Evolutionary conservation across 2,797 vertebrate genomes (phyloP).

Genomic region (Cephalopachus bancanus): DNA sequence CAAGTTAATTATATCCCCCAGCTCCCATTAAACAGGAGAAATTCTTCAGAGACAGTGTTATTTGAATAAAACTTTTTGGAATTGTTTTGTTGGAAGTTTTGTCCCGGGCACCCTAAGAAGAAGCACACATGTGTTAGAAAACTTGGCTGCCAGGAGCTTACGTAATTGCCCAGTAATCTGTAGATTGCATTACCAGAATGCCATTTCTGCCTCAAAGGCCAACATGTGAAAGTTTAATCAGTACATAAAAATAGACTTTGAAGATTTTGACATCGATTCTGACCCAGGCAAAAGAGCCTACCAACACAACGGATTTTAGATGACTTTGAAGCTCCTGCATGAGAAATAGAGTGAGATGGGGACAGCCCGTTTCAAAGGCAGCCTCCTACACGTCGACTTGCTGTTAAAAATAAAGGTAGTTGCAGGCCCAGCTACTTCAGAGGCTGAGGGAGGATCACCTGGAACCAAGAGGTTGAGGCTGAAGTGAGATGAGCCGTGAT

Average conservation of each 20-base stretch:
- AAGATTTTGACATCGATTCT: not conserved
- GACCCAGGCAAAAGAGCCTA: not conserved
- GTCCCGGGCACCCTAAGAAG: slow-evolving; percentile 21
- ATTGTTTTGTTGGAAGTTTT: slow-evolving; percentile 41
- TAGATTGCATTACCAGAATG: slow-evolving; percentile 34
- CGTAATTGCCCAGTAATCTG: slow-evolving; percentile 23
- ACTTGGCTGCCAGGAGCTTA: not conserved
- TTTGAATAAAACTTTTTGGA: slow-evolving; percentile 71
- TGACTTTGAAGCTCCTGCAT: not conserved
- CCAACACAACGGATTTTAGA: not conserved
- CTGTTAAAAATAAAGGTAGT: slow-evolving; percentile 11
- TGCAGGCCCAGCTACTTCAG: not conserved
- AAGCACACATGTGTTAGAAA: not conserved
- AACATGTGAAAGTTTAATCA: not conserved
- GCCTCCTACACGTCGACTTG: not conserved
- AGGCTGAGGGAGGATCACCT: too few species aligned
- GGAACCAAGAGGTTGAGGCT: too few species aligned
- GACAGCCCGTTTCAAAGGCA: not conserved
- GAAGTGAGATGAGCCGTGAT: too few species aligned
- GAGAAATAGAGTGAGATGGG: not conserved
- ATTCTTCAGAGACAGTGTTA: slow-evolving; percentile 62
- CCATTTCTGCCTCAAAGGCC: not conserved
- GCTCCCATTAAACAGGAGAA: slow-evolving; percentile 66
- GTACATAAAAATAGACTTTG: slow-evolving; percentile 6
- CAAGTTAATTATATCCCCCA: slow-evolving; percentile 66